Percentiles rank a stretch among this genome's conserved stretches.
Conservation (phyloP, 2,113 vertebrate genomes). For the Acanthochromis polyacanthus region DNA sequence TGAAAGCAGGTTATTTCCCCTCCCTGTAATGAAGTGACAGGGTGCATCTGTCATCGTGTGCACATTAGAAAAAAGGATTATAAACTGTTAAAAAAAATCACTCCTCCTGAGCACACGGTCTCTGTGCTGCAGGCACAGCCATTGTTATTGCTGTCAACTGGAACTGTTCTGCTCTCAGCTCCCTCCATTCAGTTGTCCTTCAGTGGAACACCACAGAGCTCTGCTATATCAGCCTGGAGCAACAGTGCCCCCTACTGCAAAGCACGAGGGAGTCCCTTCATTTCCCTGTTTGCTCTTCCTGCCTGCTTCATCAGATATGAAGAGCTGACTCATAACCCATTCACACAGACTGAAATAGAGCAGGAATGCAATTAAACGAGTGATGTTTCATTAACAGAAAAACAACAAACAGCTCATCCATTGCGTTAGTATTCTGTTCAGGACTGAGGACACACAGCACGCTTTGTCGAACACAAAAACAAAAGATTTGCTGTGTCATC, state of each 20-base stretch:
- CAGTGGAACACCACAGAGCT: background rate
- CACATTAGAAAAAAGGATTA: conserved; percentile 50
- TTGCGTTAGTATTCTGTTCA: background rate
- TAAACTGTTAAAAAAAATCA: conserved; percentile 52
- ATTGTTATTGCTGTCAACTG: conserved; percentile 76
- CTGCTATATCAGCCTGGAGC: conserved; percentile 59
- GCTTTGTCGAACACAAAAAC: background rate
- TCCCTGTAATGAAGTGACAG: conserved; percentile 51
- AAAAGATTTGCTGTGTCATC: conserved; percentile 60
- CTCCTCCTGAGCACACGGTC: conserved; percentile 51
- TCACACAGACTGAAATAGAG: conserved; percentile 38
- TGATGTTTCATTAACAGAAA: conserved; percentile 10
- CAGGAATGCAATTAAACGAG: conserved; percentile 29
- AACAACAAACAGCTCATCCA: background rate
- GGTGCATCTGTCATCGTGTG: conserved; percentile 38
- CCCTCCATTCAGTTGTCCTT: conserved; percentile 52
- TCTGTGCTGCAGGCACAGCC: conserved; percentile 62
- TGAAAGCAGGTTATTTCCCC: conserved; percentile 43
- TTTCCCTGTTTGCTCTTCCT: background rate
- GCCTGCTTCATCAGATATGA: conserved; percentile 41
- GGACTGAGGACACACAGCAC: background rate
- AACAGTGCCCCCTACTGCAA: conserved; percentile 83
- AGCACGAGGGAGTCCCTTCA: background rate
- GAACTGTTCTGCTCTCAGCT: conserved; percentile 47
- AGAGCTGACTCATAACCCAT: conserved; percentile 73